Evolutionary conservation across 2,113 vertebrate species (phyloP).

Genomic region (Eonycteris spelaea): DNA sequence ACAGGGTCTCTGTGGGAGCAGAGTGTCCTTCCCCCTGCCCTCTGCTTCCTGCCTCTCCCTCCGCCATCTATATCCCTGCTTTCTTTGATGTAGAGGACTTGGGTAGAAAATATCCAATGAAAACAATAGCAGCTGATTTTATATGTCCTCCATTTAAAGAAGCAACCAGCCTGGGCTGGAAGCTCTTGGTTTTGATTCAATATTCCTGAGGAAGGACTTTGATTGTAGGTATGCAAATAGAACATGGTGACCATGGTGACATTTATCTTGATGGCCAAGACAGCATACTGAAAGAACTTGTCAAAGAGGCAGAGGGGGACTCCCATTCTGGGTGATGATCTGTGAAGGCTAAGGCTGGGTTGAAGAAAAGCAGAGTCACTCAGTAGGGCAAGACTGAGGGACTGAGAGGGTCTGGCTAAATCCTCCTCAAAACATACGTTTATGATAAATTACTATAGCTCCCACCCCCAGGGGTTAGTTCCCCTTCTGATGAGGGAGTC

Average conservation of each 20-base stretch:
- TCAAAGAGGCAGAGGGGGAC: neutral
- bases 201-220: neutral
- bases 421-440: neutral
- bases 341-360: neutral
- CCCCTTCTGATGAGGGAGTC: neutral
- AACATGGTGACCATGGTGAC: neutral
- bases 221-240: neutral
- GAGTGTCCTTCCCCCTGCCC: neutral
- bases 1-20: neutral
- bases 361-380: neutral
- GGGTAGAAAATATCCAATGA: neutral
- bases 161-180: neutral
- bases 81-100: neutral
- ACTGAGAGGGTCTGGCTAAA: neutral
- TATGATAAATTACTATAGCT: neutral
- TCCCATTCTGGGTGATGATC: neutral
- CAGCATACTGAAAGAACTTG: neutral
- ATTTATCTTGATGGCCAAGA: neutral
- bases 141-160: neutral
- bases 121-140: neutral
- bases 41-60: neutral
- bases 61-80: neutral
- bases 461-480: neutral
- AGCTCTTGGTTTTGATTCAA: neutral
- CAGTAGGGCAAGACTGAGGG: rapidly evolving